Conservation (phyloP, 2,888 invertebrate genomes). For the Bombylius major region DNA sequence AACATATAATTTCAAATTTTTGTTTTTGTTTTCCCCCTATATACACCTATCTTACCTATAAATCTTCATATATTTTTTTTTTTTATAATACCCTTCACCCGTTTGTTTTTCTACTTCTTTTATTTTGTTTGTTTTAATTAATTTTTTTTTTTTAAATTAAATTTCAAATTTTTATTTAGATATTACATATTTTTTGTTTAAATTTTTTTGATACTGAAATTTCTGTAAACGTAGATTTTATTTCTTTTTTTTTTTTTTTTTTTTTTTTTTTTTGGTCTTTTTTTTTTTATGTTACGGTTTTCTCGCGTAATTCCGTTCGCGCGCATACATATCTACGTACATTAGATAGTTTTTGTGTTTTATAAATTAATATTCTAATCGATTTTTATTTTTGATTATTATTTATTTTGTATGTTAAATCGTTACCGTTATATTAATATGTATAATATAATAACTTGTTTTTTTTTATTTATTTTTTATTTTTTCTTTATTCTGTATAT, state of each 20-base stretch:
- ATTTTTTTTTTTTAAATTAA: too few relatives aligned
- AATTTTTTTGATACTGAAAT: background rate
- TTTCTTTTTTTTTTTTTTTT: background rate
- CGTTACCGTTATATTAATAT: too few relatives aligned
- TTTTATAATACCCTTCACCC: too few relatives aligned
- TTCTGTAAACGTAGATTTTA: background rate
- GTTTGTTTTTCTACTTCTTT: too few relatives aligned
- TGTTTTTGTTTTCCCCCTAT: too few relatives aligned
- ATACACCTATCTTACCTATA: too few relatives aligned
- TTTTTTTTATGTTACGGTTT: background rate
- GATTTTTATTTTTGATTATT: background rate
- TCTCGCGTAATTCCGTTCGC: too few relatives aligned
- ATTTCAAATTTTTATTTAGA: background rate
- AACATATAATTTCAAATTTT: too few relatives aligned
- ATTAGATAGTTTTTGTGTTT: background rate
- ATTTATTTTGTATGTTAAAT: background rate
- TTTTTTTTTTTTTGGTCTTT: background rate
- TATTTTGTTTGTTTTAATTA: too few relatives aligned
- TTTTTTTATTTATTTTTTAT: background rate
- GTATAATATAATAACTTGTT: too few relatives aligned
- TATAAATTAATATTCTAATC: background rate
- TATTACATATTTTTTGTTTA: background rate
- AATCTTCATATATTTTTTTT: too few relatives aligned
- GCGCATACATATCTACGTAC: background rate
- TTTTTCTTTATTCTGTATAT: background rate